Evolutionary conservation across 2,113 vertebrate species (phyloP), one percentile per base, ranked within the genome.

Genomic region (Colaptes auratus): DNA sequence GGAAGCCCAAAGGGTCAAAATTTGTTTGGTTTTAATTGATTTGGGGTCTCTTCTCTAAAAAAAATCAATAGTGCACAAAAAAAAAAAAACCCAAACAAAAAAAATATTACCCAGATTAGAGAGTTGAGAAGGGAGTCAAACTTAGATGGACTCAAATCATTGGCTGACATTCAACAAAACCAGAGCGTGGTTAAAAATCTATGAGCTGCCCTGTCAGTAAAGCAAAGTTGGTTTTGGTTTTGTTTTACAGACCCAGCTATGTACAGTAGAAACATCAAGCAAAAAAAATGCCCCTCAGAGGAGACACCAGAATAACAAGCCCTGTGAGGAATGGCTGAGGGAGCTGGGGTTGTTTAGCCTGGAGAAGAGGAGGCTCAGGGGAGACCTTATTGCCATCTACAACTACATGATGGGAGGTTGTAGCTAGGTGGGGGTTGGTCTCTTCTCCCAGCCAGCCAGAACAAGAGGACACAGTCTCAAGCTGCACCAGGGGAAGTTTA

Each of bases 21-120:
- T 79, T 56, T 89, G 73, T 93, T 97, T 95, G 69, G 76, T 88
- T 95, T 95, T 95, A 97, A 97, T 89, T 96, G 94, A 95, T 96
- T 96, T 97, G 82, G 70, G 39, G 74, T 97, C 83, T 86, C 56
- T 91, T 89, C 93, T 82, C 65, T 84, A 96, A 95, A 95, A 94
- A 94, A 59, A 52, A 39, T 65, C 80, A 74, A 74, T 82, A 88
- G 23, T 48, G 5, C 25, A 67, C 50, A 50, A 66, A 80, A 7
- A 94, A 93, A 27, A 63, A 52, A 19, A 36, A 46, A 48, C 46
- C 18, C 46, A 48, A 48, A 48, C 46, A 48, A 48, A 48, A 50
- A 9, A 50, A 50, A 48, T 7, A 50, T 10, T 19, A 21, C 18
- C 48, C 28, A 82, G 48, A 93, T 75, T 75, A 39, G 12, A 60